Conservation (phyloP, 2,797 vertebrate genomes). For the Acestrorhynchus altus region DNA sequence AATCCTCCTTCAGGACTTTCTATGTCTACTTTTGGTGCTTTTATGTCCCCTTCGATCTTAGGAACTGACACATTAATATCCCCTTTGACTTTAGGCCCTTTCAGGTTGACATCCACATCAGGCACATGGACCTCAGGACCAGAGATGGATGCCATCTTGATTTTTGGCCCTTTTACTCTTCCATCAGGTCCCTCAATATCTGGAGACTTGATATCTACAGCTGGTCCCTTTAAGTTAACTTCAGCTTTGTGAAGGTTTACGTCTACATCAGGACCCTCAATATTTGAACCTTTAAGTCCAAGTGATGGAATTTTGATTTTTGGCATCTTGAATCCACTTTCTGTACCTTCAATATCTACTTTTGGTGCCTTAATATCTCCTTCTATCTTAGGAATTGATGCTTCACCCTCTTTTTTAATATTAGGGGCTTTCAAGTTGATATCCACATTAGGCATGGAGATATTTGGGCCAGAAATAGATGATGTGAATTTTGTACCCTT, state of each 20-base stretch:
- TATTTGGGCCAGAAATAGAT: conserved; percentile 1
- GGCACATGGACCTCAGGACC: conserved; percentile 54
- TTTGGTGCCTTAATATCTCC: conserved; percentile 39
- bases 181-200: conserved; percentile 33
- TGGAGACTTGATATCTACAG: conserved; percentile 3
- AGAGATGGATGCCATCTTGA: conserved; percentile 63
- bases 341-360: conserved; percentile 15
- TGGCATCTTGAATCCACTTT: conserved; percentile 23
- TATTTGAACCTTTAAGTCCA: neutral
- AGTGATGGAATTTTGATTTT: conserved; percentile 32
- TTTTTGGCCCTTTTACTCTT: conserved; percentile 35
- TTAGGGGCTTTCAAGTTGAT: conserved; percentile 20
- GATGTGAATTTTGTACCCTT: conserved; percentile 45
- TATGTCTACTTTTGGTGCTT: conserved; percentile 29
- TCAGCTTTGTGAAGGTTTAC: neutral
- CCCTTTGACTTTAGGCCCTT: conserved; percentile 6
- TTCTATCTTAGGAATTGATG: conserved; percentile 10
- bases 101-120: conserved; percentile 53
- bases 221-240: conserved; percentile 8
- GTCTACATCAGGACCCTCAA: conserved; percentile 2
- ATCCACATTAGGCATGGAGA: conserved; percentile 17
- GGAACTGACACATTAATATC: conserved; percentile 29
- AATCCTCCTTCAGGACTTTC: conserved; percentile 29
- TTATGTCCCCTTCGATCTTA: conserved; percentile 13
- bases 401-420: neutral